A percentile compares a stretch with the other conserved stretches of the same genome.
Evolutionary conservation across 2,888 invertebrate species (phyloP).

Genomic region (Cheilosia urbana): DNA sequence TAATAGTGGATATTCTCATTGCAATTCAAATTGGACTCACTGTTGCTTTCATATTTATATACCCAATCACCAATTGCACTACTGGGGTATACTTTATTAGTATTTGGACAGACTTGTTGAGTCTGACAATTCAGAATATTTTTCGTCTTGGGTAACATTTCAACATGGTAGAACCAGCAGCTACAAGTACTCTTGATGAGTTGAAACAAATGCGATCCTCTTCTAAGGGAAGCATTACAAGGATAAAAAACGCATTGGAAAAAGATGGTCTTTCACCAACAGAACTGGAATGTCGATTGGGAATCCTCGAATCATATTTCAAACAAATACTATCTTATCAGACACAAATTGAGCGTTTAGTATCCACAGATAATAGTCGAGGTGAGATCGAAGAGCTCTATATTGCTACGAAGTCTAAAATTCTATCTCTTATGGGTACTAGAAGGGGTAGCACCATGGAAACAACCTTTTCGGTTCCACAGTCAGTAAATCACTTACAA

Average conservation of each 20-base stretch:
- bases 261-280: background rate
- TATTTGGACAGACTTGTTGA: no score
- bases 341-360: slow-evolving; percentile 9
- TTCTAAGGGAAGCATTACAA: slow-evolving; percentile 3
- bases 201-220: slow-evolving; percentile 8
- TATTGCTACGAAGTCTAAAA: no score
- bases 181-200: background rate
- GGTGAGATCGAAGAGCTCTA: no score
- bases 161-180: slow-evolving; percentile 2
- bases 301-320: background rate
- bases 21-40: no score
- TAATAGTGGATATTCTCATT: no score
- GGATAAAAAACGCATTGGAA: background rate
- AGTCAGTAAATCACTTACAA: slow-evolving; percentile 25
- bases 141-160: background rate
- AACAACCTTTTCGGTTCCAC: slow-evolving; percentile 21
- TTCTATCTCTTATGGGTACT: background rate
- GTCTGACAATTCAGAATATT: no score
- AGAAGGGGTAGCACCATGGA: background rate
- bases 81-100: no score
- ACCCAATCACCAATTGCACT: no score
- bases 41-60: no score
- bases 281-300: background rate
- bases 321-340: background rate
- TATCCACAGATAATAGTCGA: background rate